Evolutionary conservation across 2,888 invertebrate genomes (phyloP), one percentile per base, ranked within the genome.

Genomic region (Cheilosia impressa): DNA sequence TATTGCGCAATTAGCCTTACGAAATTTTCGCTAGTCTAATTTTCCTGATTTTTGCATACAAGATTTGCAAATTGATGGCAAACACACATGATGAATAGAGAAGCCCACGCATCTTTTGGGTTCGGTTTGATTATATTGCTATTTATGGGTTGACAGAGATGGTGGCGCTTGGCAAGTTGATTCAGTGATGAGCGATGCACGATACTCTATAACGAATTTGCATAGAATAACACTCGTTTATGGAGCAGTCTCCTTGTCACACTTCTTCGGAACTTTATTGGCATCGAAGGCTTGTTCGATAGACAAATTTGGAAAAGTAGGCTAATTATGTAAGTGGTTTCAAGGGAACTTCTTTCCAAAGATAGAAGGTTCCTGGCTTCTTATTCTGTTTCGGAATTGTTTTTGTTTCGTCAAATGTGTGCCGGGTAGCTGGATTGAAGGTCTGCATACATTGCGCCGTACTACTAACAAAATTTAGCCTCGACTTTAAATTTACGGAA

Each of bases 31-130:
- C 52, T 31, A 60, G 66, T 66, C 38, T 41, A 47, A 53, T 53
- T 77, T 68, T 62, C 77, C 60, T 47, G 60, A 34, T 53, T 69
- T 77, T 69, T 62, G 68, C 77, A 62, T 55, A 62, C 15, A n/a
- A 31, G 47, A 27, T 66, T 41, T 52, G 43, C 31, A 31, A 41
- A 68, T 66, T 34, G 57, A 52, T 66, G 65, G n/a, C 6, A 22
- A 68, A 58, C 15, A 10, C 15, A 10, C 4, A 41, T 27, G 4
- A n/a, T 34, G 22, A 45, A 17, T 17, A 27, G 4, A 13, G 9
- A 4, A 1, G 17, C 73, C 73, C 55, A 63, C 63, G 55, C 62
- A 71, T 71, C 50, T 45, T 9, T 10, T 13, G 13, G 15, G 22
- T 2, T 43, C 22, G n/a, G 22, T 73, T 13, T 34, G 10, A 31